Evolutionary conservation across 1,140 invertebrate species (phyloP), one percentile per base, ranked within the genome.

Genomic region (Bombus turneri): DNA sequence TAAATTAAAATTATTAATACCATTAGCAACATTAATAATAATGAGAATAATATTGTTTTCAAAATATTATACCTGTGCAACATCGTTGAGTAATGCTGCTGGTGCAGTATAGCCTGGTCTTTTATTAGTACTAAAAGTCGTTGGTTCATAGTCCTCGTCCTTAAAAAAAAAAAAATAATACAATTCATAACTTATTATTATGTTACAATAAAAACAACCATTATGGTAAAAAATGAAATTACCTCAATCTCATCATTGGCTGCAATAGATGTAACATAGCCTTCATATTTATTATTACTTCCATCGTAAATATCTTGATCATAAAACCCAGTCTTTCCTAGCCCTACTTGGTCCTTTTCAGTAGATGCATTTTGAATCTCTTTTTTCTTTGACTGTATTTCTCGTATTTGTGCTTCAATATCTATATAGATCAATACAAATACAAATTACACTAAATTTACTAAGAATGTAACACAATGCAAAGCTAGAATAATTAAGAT

Each of bases 231-330:
- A 75, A 75, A 72, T 47, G 94, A 18, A 95, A 95, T 96, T 95
- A 97, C 97, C 95, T 99, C 98, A 62, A 96, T 96, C 94, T 98
- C 98, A 95, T 98, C 98, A 95, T 98, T 99, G 1, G 98, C 97
- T 79, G 98, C 98, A 95, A 99, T 99, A 1, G 98, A 99, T 81
- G 98, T 99, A 66, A 98, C 98, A 96, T 99, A 99, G 59, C 98
- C 98, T 93, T 98, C 98, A 95, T 97, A 99, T 94, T 98, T 98
- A 37, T 97, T 97, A 89, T 97, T 98, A 57, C 94, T 94, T 77
- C 96, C 97, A 93, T 98, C 98, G 95, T 99, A 99, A 89, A 99
- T 98, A 90, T 99, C 98, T 92, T 97, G 97, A 95, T 99, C 99
- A 95, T 98, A 99, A 91, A 97, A 98, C 22, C 98, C 98, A 91